These are phyloP conservation scores for Chanos chanos DNA, from an alignment of 2,797 vertebrate genomes.

Conservation along the genomic window DNA sequence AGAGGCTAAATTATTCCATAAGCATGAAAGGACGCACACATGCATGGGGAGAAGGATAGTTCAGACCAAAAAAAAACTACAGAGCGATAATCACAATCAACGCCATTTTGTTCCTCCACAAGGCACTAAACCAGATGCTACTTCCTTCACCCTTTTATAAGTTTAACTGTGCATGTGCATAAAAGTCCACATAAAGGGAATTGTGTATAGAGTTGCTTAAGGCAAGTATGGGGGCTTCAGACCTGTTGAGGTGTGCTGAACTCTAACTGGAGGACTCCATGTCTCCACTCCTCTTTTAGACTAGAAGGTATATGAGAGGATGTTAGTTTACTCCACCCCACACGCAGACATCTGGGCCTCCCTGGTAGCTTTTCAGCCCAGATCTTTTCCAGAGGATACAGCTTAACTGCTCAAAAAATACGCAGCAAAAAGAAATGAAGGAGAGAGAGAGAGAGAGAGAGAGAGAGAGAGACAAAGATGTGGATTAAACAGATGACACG, in stretches of 20 bases:
- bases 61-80: too few species aligned
- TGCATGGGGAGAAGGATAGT: too few species aligned
- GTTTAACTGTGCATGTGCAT: too few species aligned
- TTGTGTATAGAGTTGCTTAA: background rate
- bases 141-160: too few species aligned
- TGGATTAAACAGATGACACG: too few species aligned
- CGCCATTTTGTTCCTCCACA: too few species aligned
- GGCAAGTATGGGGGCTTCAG: background rate
- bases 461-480: too few species aligned
- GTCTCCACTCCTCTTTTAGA: background rate
- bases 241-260: slow-evolving; percentile 33
- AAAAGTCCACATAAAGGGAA: too few species aligned
- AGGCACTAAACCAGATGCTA: too few species aligned
- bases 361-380: slow-evolving; percentile 5
- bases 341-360: slow-evolving; percentile 45
- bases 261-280: slow-evolving; percentile 51
- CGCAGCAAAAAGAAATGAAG: background rate
- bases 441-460: background rate
- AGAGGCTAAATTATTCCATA: too few species aligned
- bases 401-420: slow-evolving; percentile 48
- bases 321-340: slow-evolving; percentile 46
- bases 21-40: too few species aligned
- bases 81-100: too few species aligned
- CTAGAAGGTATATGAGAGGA: background rate
- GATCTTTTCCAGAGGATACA: slow-evolving; percentile 44